These are phyloP conservation scores for Oncorhynchus nerka DNA, from an alignment of 2,113 vertebrate species.

Conservation along the genomic window DNA sequence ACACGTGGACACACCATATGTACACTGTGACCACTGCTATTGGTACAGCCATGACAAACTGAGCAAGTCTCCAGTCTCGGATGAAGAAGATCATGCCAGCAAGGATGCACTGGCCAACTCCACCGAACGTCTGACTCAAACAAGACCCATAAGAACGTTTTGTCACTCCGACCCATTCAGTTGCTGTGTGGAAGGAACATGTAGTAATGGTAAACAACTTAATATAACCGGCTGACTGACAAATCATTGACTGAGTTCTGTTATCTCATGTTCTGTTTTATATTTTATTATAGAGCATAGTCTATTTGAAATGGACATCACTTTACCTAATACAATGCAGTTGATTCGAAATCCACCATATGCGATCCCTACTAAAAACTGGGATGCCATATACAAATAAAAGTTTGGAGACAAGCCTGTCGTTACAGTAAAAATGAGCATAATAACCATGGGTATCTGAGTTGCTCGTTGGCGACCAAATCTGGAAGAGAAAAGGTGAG, in stretches of 20 bases:
- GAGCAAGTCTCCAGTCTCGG: constrained; percentile 77
- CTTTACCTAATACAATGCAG: constrained; percentile 40
- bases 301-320: not conserved
- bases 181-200: constrained; percentile 46
- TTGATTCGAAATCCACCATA: constrained; percentile 66
- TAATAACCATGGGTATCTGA: constrained; percentile 53
- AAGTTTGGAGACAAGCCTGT: constrained; percentile 56
- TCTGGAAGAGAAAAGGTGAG: constrained; percentile 34
- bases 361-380: constrained; percentile 57
- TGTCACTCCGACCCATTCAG: constrained; percentile 66
- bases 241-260: not conserved
- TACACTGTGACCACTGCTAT: constrained; percentile 63
- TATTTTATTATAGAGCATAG: not conserved
- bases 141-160: constrained; percentile 60
- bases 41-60: constrained; percentile 62
- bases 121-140: constrained; percentile 46
- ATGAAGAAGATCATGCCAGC: constrained; percentile 72
- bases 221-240: not conserved
- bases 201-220: not conserved
- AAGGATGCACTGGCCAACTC: constrained; percentile 49
- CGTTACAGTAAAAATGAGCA: constrained; percentile 48
- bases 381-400: constrained; percentile 48
- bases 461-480: constrained; percentile 61
- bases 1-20: constrained; percentile 62
- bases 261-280: not conserved